phyloP scores from a whole-genome alignment of 2,113 vertebrate genomes.

The Elephantulus edwardii region DNA sequence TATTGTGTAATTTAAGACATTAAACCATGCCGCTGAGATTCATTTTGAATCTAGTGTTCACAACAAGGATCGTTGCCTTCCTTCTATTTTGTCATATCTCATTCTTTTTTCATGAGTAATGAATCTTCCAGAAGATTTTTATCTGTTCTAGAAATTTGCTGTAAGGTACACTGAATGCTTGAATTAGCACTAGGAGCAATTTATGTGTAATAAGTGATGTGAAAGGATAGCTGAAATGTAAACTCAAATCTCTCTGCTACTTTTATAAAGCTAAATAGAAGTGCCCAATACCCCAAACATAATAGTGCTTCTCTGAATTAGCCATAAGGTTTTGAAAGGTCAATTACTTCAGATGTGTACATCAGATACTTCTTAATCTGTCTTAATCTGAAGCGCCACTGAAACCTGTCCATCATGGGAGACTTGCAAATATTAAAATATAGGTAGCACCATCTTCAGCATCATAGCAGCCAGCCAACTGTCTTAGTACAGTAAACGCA shows the following conservation, averaged over 20 bases:
- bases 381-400: no score
- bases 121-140: neutral
- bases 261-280: neutral
- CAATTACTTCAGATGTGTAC: no score
- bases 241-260: neutral
- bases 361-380: no score
- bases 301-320: neutral
- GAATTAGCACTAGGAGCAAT: neutral
- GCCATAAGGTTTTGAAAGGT: neutral
- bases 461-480: no score
- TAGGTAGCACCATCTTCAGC: no score
- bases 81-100: neutral
- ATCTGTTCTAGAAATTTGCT: neutral
- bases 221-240: neutral
- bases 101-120: neutral
- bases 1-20: neutral
- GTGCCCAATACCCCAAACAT: no score
- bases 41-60: neutral
- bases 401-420: no score
- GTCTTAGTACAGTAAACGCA: no score
- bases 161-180: neutral
- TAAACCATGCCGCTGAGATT: conserved; percentile 23
- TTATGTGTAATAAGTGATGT: neutral
- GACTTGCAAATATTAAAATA: no score
- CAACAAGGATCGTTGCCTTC: neutral